Evolutionary conservation across 2,113 vertebrate species (phyloP), one percentile per base, ranked within the genome.

Genomic region (Albula goreensis): DNA sequence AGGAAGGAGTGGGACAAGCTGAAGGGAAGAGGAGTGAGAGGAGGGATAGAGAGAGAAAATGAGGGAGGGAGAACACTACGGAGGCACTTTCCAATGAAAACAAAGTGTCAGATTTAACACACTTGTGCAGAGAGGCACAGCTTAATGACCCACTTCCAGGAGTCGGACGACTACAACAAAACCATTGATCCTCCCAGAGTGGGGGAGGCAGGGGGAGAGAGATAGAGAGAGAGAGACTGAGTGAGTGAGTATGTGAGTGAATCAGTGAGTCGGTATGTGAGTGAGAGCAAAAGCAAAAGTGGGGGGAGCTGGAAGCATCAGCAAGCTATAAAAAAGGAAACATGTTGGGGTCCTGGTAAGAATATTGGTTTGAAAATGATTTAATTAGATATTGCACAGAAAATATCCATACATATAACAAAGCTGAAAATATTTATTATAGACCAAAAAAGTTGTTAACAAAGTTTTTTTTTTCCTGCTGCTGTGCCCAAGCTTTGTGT

Each of bases 71-170:
- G 70, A 57, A 57, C 4, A 63, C 50, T 0, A 60, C 41, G 10
- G 51, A 2, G 5, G 50, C 13, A n/a, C 11, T 78, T 10, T 86
- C 85, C 78, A 85, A 83, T 10, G 66, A 88, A 88, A 88, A 87
- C 83, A 87, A 87, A 87, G 86, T 87, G 82, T 84, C 83, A 80
- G 78, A 87, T 87, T 87, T 84, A 85, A 84, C 86, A 85, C 60
- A 81, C 77, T 87, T 80, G 82, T 83, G 82, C 50, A 11, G 78
- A 87, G 86, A 87, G 86, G 86, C 83, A 84, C n/a, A 25, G 78
- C 63, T 85, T 87, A 87, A 85, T 81, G 31, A 70, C 86, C 86
- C 79, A 74, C 77, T 87, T 84, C 83, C 60, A 66, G 41, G 60
- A 56, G 82, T 50, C 48, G 50, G 74, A 41, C 53, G 13, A 80